Evolutionary conservation across 2,797 vertebrate genomes (phyloP), one percentile per base, ranked within the genome.

Genomic region (Heterohyrax brucei): DNA sequence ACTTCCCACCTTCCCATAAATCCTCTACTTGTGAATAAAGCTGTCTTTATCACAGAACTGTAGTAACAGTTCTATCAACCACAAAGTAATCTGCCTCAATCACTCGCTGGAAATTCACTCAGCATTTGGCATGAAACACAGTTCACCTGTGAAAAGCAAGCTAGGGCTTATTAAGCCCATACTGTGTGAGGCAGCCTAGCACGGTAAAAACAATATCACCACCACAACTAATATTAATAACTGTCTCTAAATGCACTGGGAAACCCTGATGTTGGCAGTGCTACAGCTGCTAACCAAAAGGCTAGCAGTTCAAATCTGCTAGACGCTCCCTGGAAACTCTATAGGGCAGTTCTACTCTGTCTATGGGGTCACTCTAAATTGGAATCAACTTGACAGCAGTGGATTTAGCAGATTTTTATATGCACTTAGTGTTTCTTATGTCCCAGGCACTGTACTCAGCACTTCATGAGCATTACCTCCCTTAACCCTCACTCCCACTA

Each of bases 1-100:
- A 16, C 87, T 77, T 26, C 81, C 12, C 7, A 18, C 50, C 30
- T 46, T 50, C n/a, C 72, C 16, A 5, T 28, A 62, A 78, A 79
- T 70, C 75, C 56, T 90, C 73, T 24, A 12, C 33, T 1, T 2
- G 13, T 19, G 75, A 84, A 44, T 39, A 66, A 90, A 88, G 86
- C 0, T 0, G 73, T 88, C 77, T 82, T 66, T 26, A 68, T 91
- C 79, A 39, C 44, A 30, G 70, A 85, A 61, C n/a, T 22, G 28
- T 16, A 77, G 62, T n/a, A 88, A 89, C 44, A 81, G 85, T 21
- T 85, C 78, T 53, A 16, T 73, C 70, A 86, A 26, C 79, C 91
- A 16, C 72, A 33, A 44, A 14, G 66, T 21, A 10, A 92, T 53
- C 61, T 39, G 76, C 80, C 83, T 90, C 70, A 18, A 5, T 68